These are phyloP conservation scores for Gastrophryne carolinensis DNA, from an alignment of 2,797 vertebrate genomes.

Conservation along the genomic window DNA sequence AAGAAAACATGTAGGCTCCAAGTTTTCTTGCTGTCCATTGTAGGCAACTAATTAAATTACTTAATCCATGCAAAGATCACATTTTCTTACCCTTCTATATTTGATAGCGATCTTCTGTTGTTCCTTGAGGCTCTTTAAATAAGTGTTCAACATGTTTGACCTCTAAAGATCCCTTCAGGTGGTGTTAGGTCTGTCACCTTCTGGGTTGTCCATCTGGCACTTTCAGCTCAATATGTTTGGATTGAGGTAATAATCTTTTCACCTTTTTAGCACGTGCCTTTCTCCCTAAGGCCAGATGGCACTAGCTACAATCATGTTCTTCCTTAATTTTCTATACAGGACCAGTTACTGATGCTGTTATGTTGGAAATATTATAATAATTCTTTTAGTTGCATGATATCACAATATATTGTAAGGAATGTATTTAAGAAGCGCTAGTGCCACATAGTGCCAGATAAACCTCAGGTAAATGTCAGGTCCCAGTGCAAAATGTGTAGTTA, in stretches of 20 bases:
- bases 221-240: neutral
- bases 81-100: neutral
- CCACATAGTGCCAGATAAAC: no score
- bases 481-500: no score
- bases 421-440: no score
- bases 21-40: neutral
- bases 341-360: neutral
- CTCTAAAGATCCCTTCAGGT: conserved; percentile 9
- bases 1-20: neutral
- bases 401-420: no score
- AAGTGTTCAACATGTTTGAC: neutral
- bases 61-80: neutral
- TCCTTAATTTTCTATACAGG: neutral
- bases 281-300: neutral
- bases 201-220: conserved; percentile 37
- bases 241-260: conserved; percentile 10
- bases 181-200: conserved; percentile 29
- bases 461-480: no score
- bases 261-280: conserved; percentile 12
- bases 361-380: neutral
- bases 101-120: neutral
- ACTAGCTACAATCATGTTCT: neutral
- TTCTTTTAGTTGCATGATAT: neutral
- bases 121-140: neutral
- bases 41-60: neutral